Conservation (phyloP, 2,888 invertebrate species). For the Pherbina coryleti region DNA sequence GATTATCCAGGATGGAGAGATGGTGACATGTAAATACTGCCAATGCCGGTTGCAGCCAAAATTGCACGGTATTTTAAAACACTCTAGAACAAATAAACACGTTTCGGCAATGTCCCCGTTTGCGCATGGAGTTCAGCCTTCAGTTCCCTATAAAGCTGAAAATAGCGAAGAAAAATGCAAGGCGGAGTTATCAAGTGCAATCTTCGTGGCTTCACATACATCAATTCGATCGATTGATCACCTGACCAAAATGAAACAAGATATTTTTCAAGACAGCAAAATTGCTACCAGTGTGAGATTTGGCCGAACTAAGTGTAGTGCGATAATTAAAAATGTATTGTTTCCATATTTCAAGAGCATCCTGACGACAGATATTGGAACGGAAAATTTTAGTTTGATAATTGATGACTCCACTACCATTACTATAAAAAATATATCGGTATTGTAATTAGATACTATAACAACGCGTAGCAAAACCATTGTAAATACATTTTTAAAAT, state of each 20-base stretch:
- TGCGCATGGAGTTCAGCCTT: conserved; percentile 15
- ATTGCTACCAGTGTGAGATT: no score
- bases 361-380: conserved; percentile 12
- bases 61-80: conserved; percentile 18
- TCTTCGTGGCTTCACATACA: no score
- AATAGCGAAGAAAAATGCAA: neutral
- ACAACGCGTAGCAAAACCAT: conserved; percentile 33
- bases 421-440: conserved; percentile 38
- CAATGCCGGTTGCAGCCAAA: conserved; percentile 28
- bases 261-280: no score
- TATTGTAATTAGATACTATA: conserved; percentile 39
- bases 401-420: conserved; percentile 42
- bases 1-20: neutral
- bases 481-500: conserved; percentile 38
- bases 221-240: no score
- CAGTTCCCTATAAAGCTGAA: conserved; percentile 19
- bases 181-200: neutral
- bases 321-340: no score
- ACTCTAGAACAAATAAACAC: conserved; percentile 29
- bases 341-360: conserved; percentile 3
- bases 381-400: conserved; percentile 21
- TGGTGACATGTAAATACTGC: conserved; percentile 38
- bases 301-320: no score
- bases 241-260: no score
- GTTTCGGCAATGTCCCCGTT: conserved; percentile 23